These are phyloP conservation scores for Prietella phreatophila DNA, from an alignment of 2,113 vertebrate genomes.

Conservation along the genomic window DNA sequence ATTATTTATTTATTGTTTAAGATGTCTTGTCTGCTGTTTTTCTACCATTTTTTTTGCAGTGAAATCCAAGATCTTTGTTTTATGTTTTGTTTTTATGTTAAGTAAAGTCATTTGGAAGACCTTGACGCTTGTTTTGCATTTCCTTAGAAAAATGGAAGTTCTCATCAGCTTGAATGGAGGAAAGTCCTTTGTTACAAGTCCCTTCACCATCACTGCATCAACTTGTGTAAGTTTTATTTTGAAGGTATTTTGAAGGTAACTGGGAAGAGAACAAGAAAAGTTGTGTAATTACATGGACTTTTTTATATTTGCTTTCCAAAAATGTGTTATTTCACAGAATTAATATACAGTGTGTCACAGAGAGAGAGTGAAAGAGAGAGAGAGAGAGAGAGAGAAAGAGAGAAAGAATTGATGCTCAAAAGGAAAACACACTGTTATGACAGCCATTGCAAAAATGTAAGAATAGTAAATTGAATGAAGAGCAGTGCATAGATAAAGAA, in stretches of 20 bases:
- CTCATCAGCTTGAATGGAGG: conserved; percentile 86
- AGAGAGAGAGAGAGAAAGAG: no score
- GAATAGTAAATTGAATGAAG: not conserved
- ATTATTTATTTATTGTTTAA: not conserved
- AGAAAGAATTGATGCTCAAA: not conserved
- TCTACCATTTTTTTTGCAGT: not conserved
- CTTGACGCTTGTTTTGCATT: conserved; percentile 35
- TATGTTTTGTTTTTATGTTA: not conserved
- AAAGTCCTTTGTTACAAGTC: conserved; percentile 78
- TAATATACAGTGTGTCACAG: not conserved
- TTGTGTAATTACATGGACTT: not conserved
- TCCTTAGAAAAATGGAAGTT: conserved; percentile 83
- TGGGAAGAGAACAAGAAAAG: no score
- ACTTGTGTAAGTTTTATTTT: conserved; percentile 83
- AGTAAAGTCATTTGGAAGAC: not conserved
- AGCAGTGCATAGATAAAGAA: not conserved
- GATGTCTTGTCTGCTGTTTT: no score
- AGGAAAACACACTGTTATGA: not conserved
- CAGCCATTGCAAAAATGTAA: not conserved
- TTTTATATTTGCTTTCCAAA: not conserved
- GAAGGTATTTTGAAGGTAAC: not conserved
- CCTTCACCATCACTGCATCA: conserved; percentile 81
- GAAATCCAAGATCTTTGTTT: not conserved
- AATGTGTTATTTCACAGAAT: not conserved
- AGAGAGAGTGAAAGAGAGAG: no score